Percentiles rank a stretch among this genome's conserved stretches.
Conservation (phyloP, 2,113 vertebrate genomes). For the Tretioscincus oriximinensis region DNA sequence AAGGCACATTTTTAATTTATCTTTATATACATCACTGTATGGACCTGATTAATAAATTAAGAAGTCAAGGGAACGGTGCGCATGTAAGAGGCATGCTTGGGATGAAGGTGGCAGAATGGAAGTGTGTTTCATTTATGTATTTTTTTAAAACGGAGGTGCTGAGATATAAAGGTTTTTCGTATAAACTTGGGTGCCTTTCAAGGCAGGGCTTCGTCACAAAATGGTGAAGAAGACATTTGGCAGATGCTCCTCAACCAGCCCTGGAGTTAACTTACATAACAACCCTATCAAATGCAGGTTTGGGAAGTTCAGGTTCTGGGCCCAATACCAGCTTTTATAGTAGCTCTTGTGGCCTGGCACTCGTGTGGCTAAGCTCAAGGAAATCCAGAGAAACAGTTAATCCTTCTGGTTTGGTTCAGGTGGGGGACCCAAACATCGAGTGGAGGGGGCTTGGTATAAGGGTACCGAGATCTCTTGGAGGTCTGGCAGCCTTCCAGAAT, state of each 20-base stretch:
- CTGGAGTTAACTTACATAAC: background rate
- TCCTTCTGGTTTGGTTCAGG: conserved; percentile 71
- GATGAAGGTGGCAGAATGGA: background rate
- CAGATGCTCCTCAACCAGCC: conserved; percentile 14
- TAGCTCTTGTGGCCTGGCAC: background rate
- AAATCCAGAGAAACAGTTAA: conserved; percentile 37
- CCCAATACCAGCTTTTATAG: background rate
- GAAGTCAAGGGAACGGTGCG: conserved; percentile 62
- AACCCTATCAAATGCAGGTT: background rate
- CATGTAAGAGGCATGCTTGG: conserved; percentile 40
- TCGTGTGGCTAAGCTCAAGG: background rate
- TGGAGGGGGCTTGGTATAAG: conserved; percentile 84
- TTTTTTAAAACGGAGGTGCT: background rate
- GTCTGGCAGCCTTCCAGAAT: conserved; percentile 87
- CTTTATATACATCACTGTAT: conserved; percentile 68
- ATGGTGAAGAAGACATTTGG: background rate
- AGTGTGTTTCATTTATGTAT: background rate
- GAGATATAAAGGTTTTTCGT: background rate
- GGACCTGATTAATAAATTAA: conserved; percentile 77
- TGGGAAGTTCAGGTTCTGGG: background rate
- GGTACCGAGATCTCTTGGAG: conserved; percentile 88
- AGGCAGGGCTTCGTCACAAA: background rate
- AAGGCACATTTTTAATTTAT: conserved; percentile 82
- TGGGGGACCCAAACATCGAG: conserved; percentile 77
- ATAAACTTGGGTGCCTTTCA: background rate